Evolutionary conservation across 2,113 vertebrate genomes (phyloP), one percentile per base, ranked within the genome.

Genomic region (Tauraco erythrolophus): DNA sequence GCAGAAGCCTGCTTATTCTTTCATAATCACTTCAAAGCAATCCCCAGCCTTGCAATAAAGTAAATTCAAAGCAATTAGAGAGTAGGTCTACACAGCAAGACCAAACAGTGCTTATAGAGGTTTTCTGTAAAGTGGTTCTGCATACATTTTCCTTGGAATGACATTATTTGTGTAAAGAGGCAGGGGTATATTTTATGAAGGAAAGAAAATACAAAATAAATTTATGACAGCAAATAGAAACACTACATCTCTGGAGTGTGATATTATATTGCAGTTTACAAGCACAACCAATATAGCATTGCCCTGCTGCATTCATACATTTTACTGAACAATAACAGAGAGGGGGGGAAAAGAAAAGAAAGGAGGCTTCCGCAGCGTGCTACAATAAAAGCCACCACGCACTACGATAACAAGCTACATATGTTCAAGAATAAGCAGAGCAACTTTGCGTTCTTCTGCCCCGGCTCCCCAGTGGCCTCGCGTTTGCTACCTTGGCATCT

Each of bases 61-160:
- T 97, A 97, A 97, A 98, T 98, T 97, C 97, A 97, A 98, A 97
- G 95, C 97, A 98, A 96, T 98, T 97, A 98, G 94, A 97, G 94
- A 96, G 62, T 89, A 91, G 95, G 96, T 92, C 92, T 96, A 95
- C 92, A 85, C 51, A 94, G 91, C 41, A 91, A 97, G 84, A 92
- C 95, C 93, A 95, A 97, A 96, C 95, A 84, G 78, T 89, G 46
- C 95, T 97, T 96, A 94, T 74, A 94, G 71, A 71, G 60, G 88
- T 83, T 96, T 96, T 93, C 91, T 48, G 82, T 81, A 90, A 98
- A 97, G 96, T 93, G 84, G 76, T 85, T 97, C 89, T 60, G 92
- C 84, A 77, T 93, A 77, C 84, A 88, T 96, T 94, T 98, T 97
- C 95, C 94, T 93, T 92, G 91, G 86, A 97, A 97, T 80, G 90